These are phyloP conservation scores for Adela reaumurella DNA, from an alignment of 2,888 invertebrate genomes.

Conservation along the genomic window DNA sequence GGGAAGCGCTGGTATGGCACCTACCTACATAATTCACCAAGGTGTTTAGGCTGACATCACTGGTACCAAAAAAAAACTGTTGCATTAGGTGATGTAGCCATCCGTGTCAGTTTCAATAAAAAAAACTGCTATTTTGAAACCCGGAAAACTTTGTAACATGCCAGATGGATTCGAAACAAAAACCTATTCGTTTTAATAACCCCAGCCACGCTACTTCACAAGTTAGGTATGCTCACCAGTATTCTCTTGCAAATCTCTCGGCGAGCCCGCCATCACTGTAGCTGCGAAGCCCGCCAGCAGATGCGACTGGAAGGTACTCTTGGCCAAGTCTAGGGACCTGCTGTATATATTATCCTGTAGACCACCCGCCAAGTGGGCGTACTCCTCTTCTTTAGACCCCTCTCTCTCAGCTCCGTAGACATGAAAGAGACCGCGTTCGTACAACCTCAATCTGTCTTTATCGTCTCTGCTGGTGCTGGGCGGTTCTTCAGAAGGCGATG, in stretches of 20 bases:
- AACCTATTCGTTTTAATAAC: too few species aligned
- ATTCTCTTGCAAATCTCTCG: constrained; percentile 34
- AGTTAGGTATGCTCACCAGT: too few species aligned
- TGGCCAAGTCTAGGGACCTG: constrained; percentile 41
- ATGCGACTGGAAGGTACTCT: constrained; percentile 41
- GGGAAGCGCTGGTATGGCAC: too few species aligned
- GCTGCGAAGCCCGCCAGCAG: constrained; percentile 40
- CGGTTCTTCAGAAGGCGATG: constrained; percentile 18
- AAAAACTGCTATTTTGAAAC: too few species aligned
- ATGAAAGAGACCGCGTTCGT: constrained; percentile 40
- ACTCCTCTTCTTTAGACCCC: constrained; percentile 26
- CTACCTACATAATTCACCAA: too few species aligned
- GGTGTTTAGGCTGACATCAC: too few species aligned
- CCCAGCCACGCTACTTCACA: too few species aligned
- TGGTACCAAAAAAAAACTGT: too few species aligned
- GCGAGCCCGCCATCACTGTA: constrained; percentile 39
- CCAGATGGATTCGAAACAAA: too few species aligned
- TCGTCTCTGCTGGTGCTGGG: constrained; percentile 28
- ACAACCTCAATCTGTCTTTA: constrained; percentile 23
- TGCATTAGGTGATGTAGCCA: too few species aligned
- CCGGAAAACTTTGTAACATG: too few species aligned
- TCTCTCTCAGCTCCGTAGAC: constrained; percentile 35
- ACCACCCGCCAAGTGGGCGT: constrained; percentile 21
- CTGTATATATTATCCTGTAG: constrained; percentile 38
- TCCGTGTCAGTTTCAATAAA: too few species aligned